Evolutionary conservation across 2,797 vertebrate species (phyloP).

Genomic region (Cheirogaleus major): DNA sequence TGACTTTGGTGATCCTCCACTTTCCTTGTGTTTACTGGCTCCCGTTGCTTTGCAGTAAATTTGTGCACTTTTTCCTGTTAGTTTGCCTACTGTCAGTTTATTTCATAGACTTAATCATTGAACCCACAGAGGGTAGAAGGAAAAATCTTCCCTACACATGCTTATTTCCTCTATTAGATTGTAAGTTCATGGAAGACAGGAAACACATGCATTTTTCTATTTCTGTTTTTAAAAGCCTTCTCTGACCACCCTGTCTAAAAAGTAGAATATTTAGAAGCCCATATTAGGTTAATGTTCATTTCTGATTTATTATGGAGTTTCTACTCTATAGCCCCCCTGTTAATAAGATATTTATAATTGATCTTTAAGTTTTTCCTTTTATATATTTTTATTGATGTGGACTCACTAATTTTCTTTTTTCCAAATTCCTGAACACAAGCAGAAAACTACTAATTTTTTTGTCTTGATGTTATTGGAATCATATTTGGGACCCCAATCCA

Average conservation of each 20-base stretch:
- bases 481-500: background rate
- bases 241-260: background rate
- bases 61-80: background rate
- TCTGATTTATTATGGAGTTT: constrained; percentile 28
- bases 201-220: constrained; percentile 11
- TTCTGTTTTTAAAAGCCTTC: background rate
- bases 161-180: background rate
- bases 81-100: background rate
- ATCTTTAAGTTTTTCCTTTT: constrained; percentile 18
- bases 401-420: constrained; percentile 1
- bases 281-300: constrained; percentile 3
- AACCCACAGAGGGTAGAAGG: background rate
- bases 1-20: constrained; percentile 1
- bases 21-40: background rate
- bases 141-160: background rate
- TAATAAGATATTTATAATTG: constrained; percentile 4
- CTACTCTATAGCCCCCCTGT: background rate
- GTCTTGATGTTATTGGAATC: background rate
- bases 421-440: no score
- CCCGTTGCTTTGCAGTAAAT: background rate
- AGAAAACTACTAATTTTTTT: constrained; percentile 1
- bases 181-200: constrained; percentile 5
- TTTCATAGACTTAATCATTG: background rate
- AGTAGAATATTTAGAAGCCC: constrained; percentile 34
- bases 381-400: background rate